phyloP scores from a whole-genome alignment of 53 echinoderm and acorn worm species.

The Echinarachnius parma region DNA sequence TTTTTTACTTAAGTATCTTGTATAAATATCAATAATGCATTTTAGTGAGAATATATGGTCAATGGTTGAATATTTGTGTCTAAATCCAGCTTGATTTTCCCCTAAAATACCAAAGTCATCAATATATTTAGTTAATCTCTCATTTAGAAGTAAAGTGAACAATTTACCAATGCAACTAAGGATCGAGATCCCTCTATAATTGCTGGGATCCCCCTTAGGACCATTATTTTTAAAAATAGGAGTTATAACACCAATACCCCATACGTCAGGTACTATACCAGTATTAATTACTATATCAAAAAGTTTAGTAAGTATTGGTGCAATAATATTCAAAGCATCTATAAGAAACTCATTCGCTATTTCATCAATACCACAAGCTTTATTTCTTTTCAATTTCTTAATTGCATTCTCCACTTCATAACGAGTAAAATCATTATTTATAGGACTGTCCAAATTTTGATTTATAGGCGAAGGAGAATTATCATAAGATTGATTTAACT shows the following conservation, averaged over 20 bases:
- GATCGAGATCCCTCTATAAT: neutral
- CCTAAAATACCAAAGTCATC: neutral
- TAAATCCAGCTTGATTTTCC: neutral
- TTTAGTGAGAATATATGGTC: neutral
- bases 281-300: neutral
- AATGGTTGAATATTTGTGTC: neutral
- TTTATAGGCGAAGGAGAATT: neutral
- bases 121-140: neutral
- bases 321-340: neutral
- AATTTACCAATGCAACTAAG: neutral
- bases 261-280: neutral
- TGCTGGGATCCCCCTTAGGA: neutral
- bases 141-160: neutral
- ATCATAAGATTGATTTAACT: neutral
- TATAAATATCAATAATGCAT: neutral
- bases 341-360: neutral
- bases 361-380: neutral
- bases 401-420: neutral
- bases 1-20: neutral
- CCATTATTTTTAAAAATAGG: neutral
- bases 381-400: neutral
- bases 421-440: neutral
- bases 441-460: neutral
- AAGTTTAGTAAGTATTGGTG: neutral
- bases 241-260: neutral